phyloP scores from a whole-genome alignment of 2,888 invertebrate species.

The Drosophila mulleri region DNA sequence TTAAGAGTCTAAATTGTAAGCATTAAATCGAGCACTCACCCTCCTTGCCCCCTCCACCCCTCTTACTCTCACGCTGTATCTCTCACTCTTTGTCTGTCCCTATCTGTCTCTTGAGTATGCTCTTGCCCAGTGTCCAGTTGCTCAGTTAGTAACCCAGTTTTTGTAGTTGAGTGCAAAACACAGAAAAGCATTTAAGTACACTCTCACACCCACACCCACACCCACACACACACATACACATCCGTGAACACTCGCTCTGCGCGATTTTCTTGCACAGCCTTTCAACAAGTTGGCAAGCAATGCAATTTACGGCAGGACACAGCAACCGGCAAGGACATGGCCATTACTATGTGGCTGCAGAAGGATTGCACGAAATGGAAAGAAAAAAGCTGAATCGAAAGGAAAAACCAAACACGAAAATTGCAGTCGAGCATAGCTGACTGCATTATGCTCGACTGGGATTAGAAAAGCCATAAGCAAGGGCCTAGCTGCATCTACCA shows the following conservation, averaged over 20 bases:
- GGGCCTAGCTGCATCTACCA: not conserved
- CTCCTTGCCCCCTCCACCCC: constrained; percentile 20
- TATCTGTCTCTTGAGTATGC: not conserved
- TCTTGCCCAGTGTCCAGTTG: constrained; percentile 2
- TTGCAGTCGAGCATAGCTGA: not conserved
- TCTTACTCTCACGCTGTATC: not conserved
- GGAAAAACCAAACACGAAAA: constrained; percentile 44
- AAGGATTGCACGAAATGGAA: constrained; percentile 13
- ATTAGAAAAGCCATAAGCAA: not conserved
- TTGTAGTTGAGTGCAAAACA: constrained; percentile 55
- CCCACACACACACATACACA: not conserved
- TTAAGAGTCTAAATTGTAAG: constrained; percentile 77
- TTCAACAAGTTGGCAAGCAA: constrained; percentile 79
- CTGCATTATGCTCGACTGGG: not conserved
- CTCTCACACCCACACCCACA: constrained; percentile 22
- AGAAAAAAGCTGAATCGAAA: constrained; percentile 21
- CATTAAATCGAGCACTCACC: constrained; percentile 62
- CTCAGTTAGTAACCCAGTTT: constrained; percentile 4
- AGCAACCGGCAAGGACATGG: constrained; percentile 54
- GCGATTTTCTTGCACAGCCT: constrained; percentile 54
- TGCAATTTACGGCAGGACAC: constrained; percentile 73
- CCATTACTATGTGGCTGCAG: constrained; percentile 70
- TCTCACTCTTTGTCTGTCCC: too few relatives aligned
- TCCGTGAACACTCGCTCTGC: constrained; percentile 16
- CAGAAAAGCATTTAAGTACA: constrained; percentile 74